Evolutionary conservation across 2,113 vertebrate genomes (phyloP).

Genomic region (Eonycteris spelaea): DNA sequence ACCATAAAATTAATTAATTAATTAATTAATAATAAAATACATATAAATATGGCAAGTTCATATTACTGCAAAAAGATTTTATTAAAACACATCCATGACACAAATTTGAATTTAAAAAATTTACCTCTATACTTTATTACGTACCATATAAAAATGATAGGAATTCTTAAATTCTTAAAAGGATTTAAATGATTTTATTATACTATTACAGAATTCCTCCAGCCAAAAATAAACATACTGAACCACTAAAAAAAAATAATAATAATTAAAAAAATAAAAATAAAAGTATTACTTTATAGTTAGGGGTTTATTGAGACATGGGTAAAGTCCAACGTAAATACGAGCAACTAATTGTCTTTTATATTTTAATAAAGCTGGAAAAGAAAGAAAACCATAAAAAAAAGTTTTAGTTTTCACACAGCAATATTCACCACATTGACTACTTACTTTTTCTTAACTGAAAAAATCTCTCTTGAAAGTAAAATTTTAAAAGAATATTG

Average conservation of each 20-base stretch:
- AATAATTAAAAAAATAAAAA: too few relatives aligned
- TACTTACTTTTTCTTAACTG: not conserved
- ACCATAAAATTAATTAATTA: too few relatives aligned
- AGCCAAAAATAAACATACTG: not conserved
- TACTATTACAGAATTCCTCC: not conserved
- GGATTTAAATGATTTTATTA: not conserved
- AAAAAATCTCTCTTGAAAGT: not conserved
- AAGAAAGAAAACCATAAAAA: too few relatives aligned
- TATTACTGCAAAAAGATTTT: not conserved
- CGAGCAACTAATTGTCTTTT: too few relatives aligned
- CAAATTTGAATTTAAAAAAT: not conserved
- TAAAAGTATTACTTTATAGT: too few relatives aligned
- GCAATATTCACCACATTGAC: not conserved
- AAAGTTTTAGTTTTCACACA: not conserved
- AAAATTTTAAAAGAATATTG: not conserved
- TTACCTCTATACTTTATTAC: not conserved
- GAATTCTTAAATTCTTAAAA: not conserved
- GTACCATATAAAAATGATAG: not conserved
- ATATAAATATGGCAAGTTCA: not conserved
- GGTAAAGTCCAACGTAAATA: not conserved
- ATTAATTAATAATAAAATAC: not conserved
- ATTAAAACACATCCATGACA: not conserved
- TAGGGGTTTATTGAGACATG: not conserved
- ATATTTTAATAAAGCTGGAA: too few relatives aligned
- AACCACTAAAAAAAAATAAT: not conserved